Conservation (phyloP, 2,888 invertebrate genomes). For the Dolichopus griseipennis region DNA sequence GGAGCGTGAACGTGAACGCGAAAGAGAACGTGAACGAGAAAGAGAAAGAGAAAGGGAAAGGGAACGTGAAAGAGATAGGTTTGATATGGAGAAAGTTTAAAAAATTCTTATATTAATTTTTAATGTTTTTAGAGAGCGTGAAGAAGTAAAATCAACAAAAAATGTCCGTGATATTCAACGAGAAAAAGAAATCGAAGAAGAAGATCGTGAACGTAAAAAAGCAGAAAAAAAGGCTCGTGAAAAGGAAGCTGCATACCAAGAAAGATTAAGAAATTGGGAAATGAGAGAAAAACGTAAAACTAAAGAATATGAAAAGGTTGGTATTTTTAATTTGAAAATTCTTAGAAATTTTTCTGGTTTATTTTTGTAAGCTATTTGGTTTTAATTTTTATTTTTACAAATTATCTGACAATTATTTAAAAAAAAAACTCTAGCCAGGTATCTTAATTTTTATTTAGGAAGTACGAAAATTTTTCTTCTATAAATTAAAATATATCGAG, state of each 20-base stretch:
- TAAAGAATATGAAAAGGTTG: constrained; percentile 73
- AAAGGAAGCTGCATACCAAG: constrained; percentile 95
- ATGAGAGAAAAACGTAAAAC: constrained; percentile 77
- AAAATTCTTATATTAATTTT: not conserved
- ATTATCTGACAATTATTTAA: not conserved
- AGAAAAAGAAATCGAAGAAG: constrained; percentile 84
- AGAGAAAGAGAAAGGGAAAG: constrained; percentile 35
- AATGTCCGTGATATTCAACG: constrained; percentile 55
- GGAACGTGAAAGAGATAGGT: constrained; percentile 45
- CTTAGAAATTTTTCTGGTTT: not conserved
- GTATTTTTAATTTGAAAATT: constrained; percentile 10
- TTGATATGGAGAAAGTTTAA: not conserved
- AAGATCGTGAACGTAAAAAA: constrained; percentile 81
- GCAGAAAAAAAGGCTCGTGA: constrained; percentile 84
- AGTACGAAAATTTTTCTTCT: not conserved
- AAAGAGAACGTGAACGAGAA: constrained; percentile 48
- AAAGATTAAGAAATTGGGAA: constrained; percentile 74
- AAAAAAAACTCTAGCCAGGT: not conserved
- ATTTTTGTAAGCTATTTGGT: not conserved
- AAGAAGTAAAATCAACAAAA: constrained; percentile 47
- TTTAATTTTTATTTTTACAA: not conserved
- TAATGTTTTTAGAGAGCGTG: constrained; percentile 36
- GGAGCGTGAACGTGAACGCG: constrained; percentile 53
- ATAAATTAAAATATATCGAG: not conserved
- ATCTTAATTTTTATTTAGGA: constrained; percentile 4